Evolutionary conservation across 2,888 invertebrate genomes (phyloP), one percentile per base, ranked within the genome.

Genomic region (Pyrrhia umbra): DNA sequence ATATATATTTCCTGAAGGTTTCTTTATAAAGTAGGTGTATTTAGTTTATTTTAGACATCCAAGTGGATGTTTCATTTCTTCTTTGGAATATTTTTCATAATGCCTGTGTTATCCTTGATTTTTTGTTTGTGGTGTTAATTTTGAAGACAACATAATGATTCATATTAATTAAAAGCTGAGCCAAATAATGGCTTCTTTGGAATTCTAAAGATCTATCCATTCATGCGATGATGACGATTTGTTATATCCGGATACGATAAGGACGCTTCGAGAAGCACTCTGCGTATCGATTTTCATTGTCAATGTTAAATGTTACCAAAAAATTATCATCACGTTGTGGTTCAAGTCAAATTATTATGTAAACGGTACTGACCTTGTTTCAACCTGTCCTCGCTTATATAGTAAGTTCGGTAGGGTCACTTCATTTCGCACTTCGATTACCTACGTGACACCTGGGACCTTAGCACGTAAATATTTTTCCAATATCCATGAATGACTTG

Each of bases 311-410:
- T 70, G 76, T 55, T 76, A 75, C 80, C 65, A 77, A 73, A 68
- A 57, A 6, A 56, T 65, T 79, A 72, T 75, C 58, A 69, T 67
- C 60, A 74, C 49, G 49, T 47, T 63, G 64, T 62, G 73, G 60
- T 70, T 79, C 68, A 76, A 79, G 80, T 79, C 75, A 79, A 85
- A 85, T 75, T 86, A 82, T 90, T 89, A 91, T 83, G 85, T 90
- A 86, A 90, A 84, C 83, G 77, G 58, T 60, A 67, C 74, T 80
- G 84, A 84, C 89, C 90, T 90, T 87, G 84, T 84, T 76, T 70
- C 68, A 37, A 63, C 42, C 59, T 65, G 74, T 78, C 77, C 76
- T 79, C 76, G 55, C 49, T 21, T 69, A 62, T 57, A 62, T 57
- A 42, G 59, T 66, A 58, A 54, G 25, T 64, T 59, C 9, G 68